Evolutionary conservation across 2,113 vertebrate genomes (phyloP), one percentile per base, ranked within the genome.

Genomic region (Acinonyx jubatus): DNA sequence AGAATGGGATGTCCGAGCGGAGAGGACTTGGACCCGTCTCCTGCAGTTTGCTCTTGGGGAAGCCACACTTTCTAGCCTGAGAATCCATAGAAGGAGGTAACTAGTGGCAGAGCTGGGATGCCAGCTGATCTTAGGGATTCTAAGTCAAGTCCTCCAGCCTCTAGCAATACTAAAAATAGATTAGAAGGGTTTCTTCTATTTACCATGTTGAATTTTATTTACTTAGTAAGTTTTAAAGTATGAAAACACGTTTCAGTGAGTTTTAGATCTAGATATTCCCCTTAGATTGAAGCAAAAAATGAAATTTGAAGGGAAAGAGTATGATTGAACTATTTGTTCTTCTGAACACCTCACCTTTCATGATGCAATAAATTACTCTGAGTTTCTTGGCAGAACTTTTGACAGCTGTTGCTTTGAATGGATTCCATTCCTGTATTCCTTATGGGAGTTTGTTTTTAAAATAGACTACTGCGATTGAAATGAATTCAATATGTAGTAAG

Each of bases 341-440:
- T 96, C 83, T 83, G 87, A 98, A 96, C 88, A 97, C 86, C 88
- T 97, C 69, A 95, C 68, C 87, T 98, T 97, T 97, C 96, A 97
- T 92, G 96, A 95, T 97, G 78, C 80, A 97, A 74, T 97, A 94
- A 55, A 50, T 98, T 95, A 92, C 96, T 93, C 88, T 73, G 63
- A 92, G 92, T 94, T 96, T 98, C 96, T 97, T 98, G 97, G 97
- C 96, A 98, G 97, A 88, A 90, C 84, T 86, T 98, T 96, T 71
- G 69, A 98, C 89, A 96, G 94, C 95, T 97, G 80, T 97, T 97
- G 69, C 89, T 98, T 95, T 96, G 71, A 96, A 48, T 95, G 55
- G 91, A 96, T 98, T 96, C 95, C 93, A 96, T 92, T 96, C 92
- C 84, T 80, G 23, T 95, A 95, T 96, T 97, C 90, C 96, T 96